phyloP scores from a whole-genome alignment of 2,888 invertebrate species.

The Lottia gigantea region DNA sequence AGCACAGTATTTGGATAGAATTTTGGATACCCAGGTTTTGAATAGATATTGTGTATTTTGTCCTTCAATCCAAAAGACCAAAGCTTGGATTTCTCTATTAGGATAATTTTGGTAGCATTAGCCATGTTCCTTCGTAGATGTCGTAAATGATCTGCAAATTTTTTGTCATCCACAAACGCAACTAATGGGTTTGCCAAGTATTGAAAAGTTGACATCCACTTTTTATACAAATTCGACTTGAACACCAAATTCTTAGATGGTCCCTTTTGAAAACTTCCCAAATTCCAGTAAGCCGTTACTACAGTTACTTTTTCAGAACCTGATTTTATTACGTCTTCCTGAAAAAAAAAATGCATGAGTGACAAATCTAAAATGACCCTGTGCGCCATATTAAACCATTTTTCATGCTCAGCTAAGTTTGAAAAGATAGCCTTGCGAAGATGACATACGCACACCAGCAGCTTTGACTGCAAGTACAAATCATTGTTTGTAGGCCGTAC shows the following conservation, averaged over 20 bases:
- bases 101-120: slow-evolving; percentile 33
- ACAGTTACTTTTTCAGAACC: not conserved
- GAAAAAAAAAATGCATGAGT: no score
- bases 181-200: slow-evolving; percentile 37
- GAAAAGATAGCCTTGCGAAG: no score
- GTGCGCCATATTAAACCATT: no score
- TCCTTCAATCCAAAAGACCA: slow-evolving; percentile 38
- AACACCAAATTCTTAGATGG: not conserved
- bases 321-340: no score
- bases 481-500: no score
- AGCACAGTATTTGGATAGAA: slow-evolving; percentile 45
- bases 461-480: no score
- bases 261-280: slow-evolving; percentile 41
- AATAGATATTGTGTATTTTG: slow-evolving; percentile 32
- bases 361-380: no score
- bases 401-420: no score
- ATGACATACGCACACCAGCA: no score
- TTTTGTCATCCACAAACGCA: slow-evolving; percentile 37
- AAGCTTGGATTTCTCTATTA: slow-evolving; percentile 30
- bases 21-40: slow-evolving; percentile 39
- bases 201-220: slow-evolving; percentile 29
- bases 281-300: slow-evolving; percentile 34
- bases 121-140: slow-evolving; percentile 23
- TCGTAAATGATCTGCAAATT: slow-evolving; percentile 29
- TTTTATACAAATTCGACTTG: slow-evolving; percentile 27